Evolutionary conservation across 2,113 vertebrate genomes (phyloP).

Genomic region (Furnarius figulus): DNA sequence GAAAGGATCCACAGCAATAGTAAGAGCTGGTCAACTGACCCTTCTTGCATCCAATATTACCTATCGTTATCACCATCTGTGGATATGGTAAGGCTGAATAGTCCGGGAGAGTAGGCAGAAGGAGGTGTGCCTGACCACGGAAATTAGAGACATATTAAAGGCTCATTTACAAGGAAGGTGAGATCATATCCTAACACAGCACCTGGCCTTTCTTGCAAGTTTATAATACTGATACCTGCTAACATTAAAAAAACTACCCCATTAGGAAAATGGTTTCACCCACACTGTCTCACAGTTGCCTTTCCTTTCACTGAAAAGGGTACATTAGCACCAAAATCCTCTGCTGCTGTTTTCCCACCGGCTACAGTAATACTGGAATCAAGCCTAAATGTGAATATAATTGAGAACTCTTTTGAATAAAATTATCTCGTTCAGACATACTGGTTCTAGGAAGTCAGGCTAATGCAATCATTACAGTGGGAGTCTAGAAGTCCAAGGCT

Average conservation of each 20-base stretch:
- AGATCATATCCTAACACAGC: background rate
- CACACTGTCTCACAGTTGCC: background rate
- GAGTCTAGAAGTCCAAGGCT: constrained; percentile 21
- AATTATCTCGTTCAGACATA: constrained; percentile 38
- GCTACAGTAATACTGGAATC: constrained; percentile 5
- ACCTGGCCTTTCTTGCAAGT: background rate
- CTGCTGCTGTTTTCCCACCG: background rate
- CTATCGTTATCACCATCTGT: rapidly evolving
- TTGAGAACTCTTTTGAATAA: constrained; percentile 43
- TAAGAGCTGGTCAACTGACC: background rate
- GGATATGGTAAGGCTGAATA: background rate
- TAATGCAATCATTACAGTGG: constrained; percentile 3
- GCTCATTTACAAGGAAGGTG: background rate
- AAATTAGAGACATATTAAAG: background rate
- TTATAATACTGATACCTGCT: background rate
- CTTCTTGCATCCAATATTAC: background rate
- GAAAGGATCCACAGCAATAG: background rate
- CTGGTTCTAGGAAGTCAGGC: constrained; percentile 3
- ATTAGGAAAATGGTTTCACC: background rate
- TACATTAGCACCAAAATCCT: background rate
- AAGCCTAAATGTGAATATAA: constrained; percentile 24
- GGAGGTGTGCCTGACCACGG: background rate
- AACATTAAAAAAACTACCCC: background rate
- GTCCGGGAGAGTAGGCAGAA: background rate
- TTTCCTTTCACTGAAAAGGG: background rate